A percentile compares a stretch with the other conserved stretches of the same genome.
Evolutionary conservation across 2,888 invertebrate genomes (phyloP).

Genomic region (Euzetes globulus): DNA sequence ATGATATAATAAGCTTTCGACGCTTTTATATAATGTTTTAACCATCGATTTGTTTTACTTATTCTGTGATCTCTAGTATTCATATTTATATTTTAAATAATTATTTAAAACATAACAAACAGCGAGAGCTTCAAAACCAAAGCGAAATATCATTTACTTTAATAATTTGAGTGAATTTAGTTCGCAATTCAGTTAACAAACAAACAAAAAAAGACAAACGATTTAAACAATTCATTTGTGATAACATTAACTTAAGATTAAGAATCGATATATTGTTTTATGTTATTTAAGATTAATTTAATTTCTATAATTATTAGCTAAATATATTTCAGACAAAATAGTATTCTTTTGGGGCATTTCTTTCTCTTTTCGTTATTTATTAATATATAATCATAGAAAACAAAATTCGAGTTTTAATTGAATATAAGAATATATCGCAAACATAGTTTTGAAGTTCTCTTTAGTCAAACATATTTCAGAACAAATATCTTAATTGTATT

Average conservation of each 20-base stretch:
- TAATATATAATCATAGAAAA: background rate
- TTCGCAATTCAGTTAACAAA: background rate
- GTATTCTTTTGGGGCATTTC: background rate
- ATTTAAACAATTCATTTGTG: background rate
- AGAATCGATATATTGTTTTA: conserved; percentile 12
- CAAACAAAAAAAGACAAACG: background rate
- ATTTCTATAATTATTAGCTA: background rate
- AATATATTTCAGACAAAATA: background rate
- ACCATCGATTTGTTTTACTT: conserved; percentile 18
- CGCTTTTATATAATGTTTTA: conserved; percentile 21
- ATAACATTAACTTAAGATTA: background rate
- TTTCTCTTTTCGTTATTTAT: background rate
- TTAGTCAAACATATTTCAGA: conserved; percentile 11
- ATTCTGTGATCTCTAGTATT: conserved; percentile 20
- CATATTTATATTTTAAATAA: conserved; percentile 1
- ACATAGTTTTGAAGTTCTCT: conserved; percentile 23
- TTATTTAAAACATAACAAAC: conserved; percentile 6
- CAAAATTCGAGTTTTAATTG: background rate
- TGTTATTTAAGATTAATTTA: background rate
- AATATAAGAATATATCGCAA: conserved; percentile 3
- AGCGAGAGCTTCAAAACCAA: conserved; percentile 27
- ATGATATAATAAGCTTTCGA: conserved; percentile 5
- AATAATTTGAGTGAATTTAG: background rate
- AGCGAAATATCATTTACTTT: background rate
- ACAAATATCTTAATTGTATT: background rate